Evolutionary conservation across 2,888 invertebrate species (phyloP).

Genomic region (Helobdella robusta): DNA sequence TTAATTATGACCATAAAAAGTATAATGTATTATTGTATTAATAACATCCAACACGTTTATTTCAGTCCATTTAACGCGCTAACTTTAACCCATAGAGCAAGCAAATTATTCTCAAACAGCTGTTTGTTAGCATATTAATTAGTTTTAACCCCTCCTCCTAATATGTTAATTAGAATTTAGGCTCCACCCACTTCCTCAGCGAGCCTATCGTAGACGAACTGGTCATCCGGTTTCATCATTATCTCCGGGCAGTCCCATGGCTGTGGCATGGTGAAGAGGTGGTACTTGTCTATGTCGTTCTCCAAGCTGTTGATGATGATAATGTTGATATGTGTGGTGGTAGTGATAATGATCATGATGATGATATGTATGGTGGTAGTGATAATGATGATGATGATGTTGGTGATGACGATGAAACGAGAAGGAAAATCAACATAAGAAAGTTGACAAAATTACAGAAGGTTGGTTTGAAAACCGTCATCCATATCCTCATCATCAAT

Average conservation of each 20-base stretch:
- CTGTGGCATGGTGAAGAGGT: slow-evolving; percentile 5
- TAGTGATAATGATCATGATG: too few relatives aligned
- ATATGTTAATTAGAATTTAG: neutral
- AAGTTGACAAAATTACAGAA: neutral
- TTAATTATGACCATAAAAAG: neutral
- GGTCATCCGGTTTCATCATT: neutral
- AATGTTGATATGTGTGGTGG: too few relatives aligned
- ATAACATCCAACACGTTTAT: too few relatives aligned
- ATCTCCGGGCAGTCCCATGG: slow-evolving; percentile 29
- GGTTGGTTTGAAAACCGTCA: neutral
- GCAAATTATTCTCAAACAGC: too few relatives aligned
- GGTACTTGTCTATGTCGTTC: neutral
- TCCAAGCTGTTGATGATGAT: slow-evolving; percentile 6
- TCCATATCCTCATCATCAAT: neutral
- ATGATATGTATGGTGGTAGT: too few relatives aligned
- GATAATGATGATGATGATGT: too few relatives aligned
- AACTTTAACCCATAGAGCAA: neutral
- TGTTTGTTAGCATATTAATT: too few relatives aligned
- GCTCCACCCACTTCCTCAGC: neutral
- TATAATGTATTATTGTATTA: too few relatives aligned
- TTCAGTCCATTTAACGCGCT: too few relatives aligned
- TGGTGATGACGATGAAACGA: neutral
- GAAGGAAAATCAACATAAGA: neutral
- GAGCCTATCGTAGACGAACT: neutral
- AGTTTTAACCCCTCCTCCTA: too few relatives aligned